Conservation (phyloP, 2,888 invertebrate genomes). For the Plagiodera versicolora region DNA sequence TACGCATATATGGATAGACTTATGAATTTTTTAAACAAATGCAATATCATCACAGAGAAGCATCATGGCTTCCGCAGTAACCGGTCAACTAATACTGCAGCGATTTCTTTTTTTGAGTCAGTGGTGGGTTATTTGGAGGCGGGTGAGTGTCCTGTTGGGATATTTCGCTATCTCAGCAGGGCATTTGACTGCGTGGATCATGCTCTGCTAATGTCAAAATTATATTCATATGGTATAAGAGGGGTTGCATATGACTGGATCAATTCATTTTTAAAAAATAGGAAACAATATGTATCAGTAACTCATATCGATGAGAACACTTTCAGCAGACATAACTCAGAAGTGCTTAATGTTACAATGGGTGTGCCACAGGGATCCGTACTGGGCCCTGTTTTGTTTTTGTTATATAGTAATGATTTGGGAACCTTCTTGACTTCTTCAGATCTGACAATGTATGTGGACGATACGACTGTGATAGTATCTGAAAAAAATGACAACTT, state of each 20-base stretch:
- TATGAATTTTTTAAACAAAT: background rate
- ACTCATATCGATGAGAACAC: background rate
- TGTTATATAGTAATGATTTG: background rate
- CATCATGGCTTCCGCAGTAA: background rate
- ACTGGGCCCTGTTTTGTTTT: background rate
- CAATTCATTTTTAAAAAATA: background rate
- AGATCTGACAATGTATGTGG: too few relatives aligned
- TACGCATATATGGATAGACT: background rate
- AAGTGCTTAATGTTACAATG: background rate
- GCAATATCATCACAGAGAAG: background rate
- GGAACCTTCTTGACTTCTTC: too few relatives aligned
- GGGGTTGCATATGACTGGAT: background rate
- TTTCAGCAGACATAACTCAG: background rate
- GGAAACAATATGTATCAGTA: background rate
- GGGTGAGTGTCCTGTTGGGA: background rate
- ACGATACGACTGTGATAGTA: too few relatives aligned
- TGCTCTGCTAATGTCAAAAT: background rate
- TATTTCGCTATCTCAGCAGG: background rate
- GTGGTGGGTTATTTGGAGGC: too few relatives aligned
- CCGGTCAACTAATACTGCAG: background rate
- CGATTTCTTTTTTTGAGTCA: too few relatives aligned
- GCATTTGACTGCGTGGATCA: slow-evolving; percentile 1
- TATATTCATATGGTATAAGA: background rate
- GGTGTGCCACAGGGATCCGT: background rate
- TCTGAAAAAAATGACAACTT: too few relatives aligned